Evolutionary conservation across 1,140 invertebrate species (phyloP).

Genomic region (Drosophila ananassae): DNA sequence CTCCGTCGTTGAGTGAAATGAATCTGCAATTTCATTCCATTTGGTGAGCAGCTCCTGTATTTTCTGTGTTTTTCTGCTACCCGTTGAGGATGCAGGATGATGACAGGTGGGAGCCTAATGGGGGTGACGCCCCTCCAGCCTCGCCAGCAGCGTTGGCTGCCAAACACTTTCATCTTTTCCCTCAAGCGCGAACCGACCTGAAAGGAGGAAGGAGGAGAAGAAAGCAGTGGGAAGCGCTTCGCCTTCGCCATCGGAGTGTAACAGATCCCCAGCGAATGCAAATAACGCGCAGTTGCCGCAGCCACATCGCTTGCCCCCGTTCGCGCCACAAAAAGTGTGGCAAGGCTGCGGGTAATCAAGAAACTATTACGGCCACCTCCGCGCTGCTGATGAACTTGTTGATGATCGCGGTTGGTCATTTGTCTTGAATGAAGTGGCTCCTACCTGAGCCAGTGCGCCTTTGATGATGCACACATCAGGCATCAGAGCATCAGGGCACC

Average conservation of each 20-base stretch:
- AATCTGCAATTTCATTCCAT: conserved; percentile 80
- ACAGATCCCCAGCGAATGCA: conserved; percentile 76
- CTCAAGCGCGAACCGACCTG: conserved; percentile 36
- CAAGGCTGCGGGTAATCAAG: conserved; percentile 78
- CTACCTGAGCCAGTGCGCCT: conserved; percentile 10
- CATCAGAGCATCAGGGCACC: background rate
- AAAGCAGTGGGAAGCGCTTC: conserved; percentile 21
- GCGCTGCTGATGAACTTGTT: conserved; percentile 69
- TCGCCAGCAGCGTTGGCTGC: conserved; percentile 49
- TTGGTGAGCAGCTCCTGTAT: conserved; percentile 36
- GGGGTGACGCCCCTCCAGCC: conserved; percentile 12
- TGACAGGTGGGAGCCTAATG: conserved; percentile 54
- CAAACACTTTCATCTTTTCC: conserved; percentile 68
- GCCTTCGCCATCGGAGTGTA: conserved; percentile 61
- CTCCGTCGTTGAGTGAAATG: conserved; percentile 65
- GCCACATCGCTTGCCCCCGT: conserved; percentile 3
- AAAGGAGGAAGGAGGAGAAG: background rate
- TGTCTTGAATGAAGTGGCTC: conserved; percentile 30
- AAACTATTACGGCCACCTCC: conserved; percentile 71
- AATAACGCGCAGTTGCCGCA: conserved; percentile 56
- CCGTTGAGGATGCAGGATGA: conserved; percentile 35
- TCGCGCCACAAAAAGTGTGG: conserved; percentile 55
- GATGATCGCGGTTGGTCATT: conserved; percentile 70
- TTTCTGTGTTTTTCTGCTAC: conserved; percentile 11
- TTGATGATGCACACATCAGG: conserved; percentile 10